These are phyloP conservation scores for Synergus umbraculus DNA, from an alignment of 2,888 invertebrate species.

Conservation along the genomic window DNA sequence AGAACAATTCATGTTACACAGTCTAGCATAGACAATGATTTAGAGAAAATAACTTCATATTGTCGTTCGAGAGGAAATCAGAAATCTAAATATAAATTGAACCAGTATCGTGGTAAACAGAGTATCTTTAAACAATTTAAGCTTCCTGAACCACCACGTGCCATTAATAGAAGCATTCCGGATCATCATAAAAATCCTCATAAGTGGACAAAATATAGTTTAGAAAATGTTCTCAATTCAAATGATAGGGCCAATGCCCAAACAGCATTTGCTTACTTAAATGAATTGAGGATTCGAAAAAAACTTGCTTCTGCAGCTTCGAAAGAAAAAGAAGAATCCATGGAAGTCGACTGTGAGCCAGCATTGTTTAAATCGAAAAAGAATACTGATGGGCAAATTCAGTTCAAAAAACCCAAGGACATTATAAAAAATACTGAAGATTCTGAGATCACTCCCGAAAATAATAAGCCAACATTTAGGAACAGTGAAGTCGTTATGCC, in stretches of 20 bases:
- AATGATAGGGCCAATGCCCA: slow-evolving; percentile 88
- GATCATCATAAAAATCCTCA: slow-evolving; percentile 86
- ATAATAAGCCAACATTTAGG: slow-evolving; percentile 79
- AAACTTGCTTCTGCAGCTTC: slow-evolving; percentile 61
- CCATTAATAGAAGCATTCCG: slow-evolving; percentile 73
- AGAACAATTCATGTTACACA: neutral
- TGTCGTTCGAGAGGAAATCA: neutral
- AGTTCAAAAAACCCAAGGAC: slow-evolving; percentile 64
- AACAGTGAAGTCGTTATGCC: slow-evolving; percentile 88
- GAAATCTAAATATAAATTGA: slow-evolving; percentile 79
- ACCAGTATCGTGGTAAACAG: slow-evolving; percentile 84
- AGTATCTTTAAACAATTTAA: slow-evolving; percentile 89
- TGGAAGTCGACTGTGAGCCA: slow-evolving; percentile 58
- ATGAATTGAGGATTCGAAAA: slow-evolving; percentile 80
- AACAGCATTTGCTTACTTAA: slow-evolving; percentile 88
- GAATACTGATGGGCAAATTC: slow-evolving; percentile 53
- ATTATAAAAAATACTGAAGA: slow-evolving; percentile 5
- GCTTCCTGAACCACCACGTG: slow-evolving; percentile 79
- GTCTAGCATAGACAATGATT: neutral
- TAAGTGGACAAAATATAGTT: slow-evolving; percentile 89
- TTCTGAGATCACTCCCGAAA: slow-evolving; percentile 52
- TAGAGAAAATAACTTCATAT: neutral
- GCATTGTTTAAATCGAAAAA: slow-evolving; percentile 48
- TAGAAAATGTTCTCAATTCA: slow-evolving; percentile 86
- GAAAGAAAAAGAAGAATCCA: slow-evolving; percentile 53